Conservation (phyloP, 2,888 invertebrate genomes). For the Sesia apiformis region DNA sequence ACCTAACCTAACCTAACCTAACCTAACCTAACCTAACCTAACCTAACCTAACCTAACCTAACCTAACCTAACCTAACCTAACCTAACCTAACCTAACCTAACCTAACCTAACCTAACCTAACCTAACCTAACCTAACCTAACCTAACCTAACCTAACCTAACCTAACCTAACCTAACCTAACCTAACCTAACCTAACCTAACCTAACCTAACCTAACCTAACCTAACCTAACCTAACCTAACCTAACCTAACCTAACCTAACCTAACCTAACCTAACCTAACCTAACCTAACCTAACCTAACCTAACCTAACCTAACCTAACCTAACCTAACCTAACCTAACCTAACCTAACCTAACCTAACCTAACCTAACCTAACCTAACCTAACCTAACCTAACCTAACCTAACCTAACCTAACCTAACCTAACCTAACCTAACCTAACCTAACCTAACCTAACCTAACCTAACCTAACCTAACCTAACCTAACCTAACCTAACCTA, state of each 20-base stretch:
- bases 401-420: background rate
- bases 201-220: constrained; percentile 1
- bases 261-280: constrained; percentile 3
- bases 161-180: constrained; percentile 5
- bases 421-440: background rate
- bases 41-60: constrained; percentile 7
- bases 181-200: constrained; percentile 4
- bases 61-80: constrained; percentile 7
- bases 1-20: constrained; percentile 2
- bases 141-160: constrained; percentile 6
- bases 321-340: constrained; percentile 8
- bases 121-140: constrained; percentile 6
- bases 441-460: background rate
- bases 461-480: background rate
- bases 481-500: background rate
- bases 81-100: constrained; percentile 5
- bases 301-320: constrained; percentile 7
- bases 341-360: constrained; percentile 7
- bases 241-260: constrained; percentile 3
- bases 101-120: constrained; percentile 5
- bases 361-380: constrained; percentile 1
- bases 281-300: constrained; percentile 7
- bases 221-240: constrained; percentile 5
- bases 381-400: background rate
- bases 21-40: constrained; percentile 3